phyloP scores from a whole-genome alignment of 2,888 invertebrate species.

The Scaptodrosophila latifasciaeformis region DNA sequence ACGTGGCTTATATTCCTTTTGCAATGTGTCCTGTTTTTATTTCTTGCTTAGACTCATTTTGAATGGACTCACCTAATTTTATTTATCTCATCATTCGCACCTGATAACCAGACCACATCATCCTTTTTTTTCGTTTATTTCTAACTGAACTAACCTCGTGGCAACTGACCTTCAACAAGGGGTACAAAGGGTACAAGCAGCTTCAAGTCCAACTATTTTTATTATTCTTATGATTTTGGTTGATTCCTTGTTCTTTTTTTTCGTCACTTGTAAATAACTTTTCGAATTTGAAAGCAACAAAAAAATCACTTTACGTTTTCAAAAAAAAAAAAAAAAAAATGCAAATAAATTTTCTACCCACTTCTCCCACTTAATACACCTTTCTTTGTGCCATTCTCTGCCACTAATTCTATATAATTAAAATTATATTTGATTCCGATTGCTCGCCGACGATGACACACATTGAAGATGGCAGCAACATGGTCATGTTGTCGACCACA shows the following conservation, averaged over 20 bases:
- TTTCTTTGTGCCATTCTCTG: slow-evolving; percentile 13
- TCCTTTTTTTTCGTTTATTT: too few species aligned
- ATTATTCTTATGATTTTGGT: too few species aligned
- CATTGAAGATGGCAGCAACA: slow-evolving; percentile 71
- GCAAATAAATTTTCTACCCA: too few species aligned
- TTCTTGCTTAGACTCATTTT: slow-evolving; percentile 23
- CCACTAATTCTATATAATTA: slow-evolving; percentile 62
- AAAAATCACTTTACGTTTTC: too few species aligned
- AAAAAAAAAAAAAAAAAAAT: too few species aligned
- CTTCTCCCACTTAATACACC: too few species aligned
- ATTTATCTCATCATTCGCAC: slow-evolving; percentile 9
- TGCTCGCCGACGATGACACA: slow-evolving; percentile 21
- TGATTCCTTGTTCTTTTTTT: too few species aligned
- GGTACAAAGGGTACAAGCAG: too few species aligned
- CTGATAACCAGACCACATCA: slow-evolving; percentile 22
- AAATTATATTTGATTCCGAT: slow-evolving; percentile 56
- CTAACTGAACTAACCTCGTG: too few species aligned
- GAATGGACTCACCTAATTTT: slow-evolving; percentile 1
- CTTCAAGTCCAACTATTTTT: too few species aligned
- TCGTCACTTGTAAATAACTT: slow-evolving; percentile 54
- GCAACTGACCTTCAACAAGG: too few species aligned
- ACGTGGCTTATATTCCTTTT: slow-evolving; percentile 3
- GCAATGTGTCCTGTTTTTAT: neutral
- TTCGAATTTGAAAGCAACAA: too few species aligned
- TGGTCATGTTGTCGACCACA: slow-evolving; percentile 75